Evolutionary conservation across 1,140 invertebrate genomes (phyloP), one percentile per base, ranked within the genome.

Genomic region (Pteromalus puparum): DNA sequence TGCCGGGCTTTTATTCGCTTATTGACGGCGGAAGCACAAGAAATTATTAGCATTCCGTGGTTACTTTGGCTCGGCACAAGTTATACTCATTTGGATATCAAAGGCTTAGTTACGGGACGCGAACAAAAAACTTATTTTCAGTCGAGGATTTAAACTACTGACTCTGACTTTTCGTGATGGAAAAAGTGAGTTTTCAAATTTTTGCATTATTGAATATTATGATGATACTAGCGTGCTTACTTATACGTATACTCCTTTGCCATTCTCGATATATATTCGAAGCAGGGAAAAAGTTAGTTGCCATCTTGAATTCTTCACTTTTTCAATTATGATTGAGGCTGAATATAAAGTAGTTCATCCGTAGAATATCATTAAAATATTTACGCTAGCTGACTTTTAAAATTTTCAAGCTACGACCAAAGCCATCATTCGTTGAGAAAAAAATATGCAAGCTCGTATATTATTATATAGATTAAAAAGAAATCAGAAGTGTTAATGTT

Each of bases 1-100:
- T 30, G 26, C 10, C 9, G 12, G 13, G 24, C 24, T 9, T 70
- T 70, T 70, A 70, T 70, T n/a, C 67, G 26, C 67, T 70, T 70
- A 70, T 70, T 12, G 67, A 28, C 26, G 10, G 26, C 26, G 2
- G 26, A 70, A 70, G 26, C 24, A 28, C 15, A 18, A 30, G 67
- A 28, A 70, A 70, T 70, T 28, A 28, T 70, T 70, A 70, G 28
- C 15, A 61, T 70, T 70, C 21, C 67, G 6, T 42, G 67, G 9
- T 70, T 70, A 70, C 28, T 30, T 18, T 30, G 67, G 6, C 1
- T 13, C 9, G 9, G 26, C 10, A 28, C 9, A 70, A 70, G 9
- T 70, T 70, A 70, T 26, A 30, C 28, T 70, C 5, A 70, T 70
- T 70, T 70, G 9, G 67, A 70, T 26, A 70, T 70, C 67, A 70